phyloP scores from a whole-genome alignment of 2,797 vertebrate genomes.

The Avahi laniger region DNA sequence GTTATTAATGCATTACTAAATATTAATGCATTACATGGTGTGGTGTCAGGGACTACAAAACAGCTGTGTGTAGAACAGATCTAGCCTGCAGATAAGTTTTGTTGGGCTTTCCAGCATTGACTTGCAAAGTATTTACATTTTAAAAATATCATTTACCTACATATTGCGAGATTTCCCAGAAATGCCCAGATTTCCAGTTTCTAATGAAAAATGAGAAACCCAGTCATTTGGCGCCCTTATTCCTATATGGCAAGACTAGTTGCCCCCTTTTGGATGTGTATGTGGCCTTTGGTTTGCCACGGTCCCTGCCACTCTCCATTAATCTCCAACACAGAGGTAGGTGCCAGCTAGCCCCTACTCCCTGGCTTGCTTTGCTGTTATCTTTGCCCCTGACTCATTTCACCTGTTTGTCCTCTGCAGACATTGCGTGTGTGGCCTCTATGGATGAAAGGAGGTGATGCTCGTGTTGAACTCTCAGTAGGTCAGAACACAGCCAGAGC shows the following conservation, averaged over 20 bases:
- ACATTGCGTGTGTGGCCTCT: background rate
- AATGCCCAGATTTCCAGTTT: background rate
- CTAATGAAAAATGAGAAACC: background rate
- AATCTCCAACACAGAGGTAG: background rate
- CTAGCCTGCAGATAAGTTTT: background rate
- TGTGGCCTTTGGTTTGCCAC: background rate
- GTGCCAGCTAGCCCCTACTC: background rate
- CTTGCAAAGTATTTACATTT: background rate
- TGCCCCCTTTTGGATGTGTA: background rate
- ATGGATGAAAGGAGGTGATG: background rate
- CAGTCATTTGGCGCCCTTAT: background rate
- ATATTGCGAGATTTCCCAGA: background rate
- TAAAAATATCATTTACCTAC: background rate
- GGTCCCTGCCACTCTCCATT: background rate
- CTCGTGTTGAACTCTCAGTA: background rate
- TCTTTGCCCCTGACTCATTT: background rate
- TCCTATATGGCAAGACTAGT: background rate
- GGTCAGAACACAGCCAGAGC: background rate
- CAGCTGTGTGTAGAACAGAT: background rate
- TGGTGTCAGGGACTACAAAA: background rate
- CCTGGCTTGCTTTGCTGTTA: background rate
- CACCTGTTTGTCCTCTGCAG: background rate
- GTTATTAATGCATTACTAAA: background rate
- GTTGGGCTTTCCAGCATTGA: background rate
- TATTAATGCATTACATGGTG: background rate